A percentile compares a stretch with the other conserved stretches of the same genome.
These are phyloP conservation scores for Pelosia muscerda DNA, from an alignment of 2,888 invertebrate genomes.

Conservation along the genomic window DNA sequence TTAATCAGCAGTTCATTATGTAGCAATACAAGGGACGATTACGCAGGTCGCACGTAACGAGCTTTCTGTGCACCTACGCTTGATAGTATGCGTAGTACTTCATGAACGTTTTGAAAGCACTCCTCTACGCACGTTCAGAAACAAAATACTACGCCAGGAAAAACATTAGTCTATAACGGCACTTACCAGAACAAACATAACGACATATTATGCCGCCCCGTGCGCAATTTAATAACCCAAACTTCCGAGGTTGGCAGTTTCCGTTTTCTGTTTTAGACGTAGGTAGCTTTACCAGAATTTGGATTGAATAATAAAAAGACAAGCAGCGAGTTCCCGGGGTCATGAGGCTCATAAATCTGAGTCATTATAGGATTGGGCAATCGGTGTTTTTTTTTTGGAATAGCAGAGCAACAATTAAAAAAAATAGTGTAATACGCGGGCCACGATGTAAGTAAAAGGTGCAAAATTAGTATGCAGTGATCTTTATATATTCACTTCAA, in stretches of 20 bases:
- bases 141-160: background rate
- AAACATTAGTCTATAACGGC: background rate
- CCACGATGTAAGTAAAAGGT: too few species aligned
- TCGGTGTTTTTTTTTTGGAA: too few species aligned
- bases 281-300: too few species aligned
- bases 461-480: too few species aligned
- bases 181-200: background rate
- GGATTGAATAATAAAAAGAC: too few species aligned
- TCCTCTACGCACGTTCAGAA: background rate
- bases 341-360: too few species aligned
- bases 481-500: too few species aligned
- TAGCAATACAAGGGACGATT: background rate
- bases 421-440: too few species aligned
- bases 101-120: background rate
- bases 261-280: background rate
- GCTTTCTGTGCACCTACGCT: background rate
- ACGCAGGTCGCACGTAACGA: background rate
- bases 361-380: too few species aligned
- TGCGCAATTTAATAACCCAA: slow-evolving; percentile 1
- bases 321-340: too few species aligned
- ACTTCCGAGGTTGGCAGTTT: slow-evolving; percentile 1
- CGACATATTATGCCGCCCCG: background rate
- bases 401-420: too few species aligned
- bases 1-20: background rate
- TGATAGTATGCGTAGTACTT: background rate